These are phyloP conservation scores for Candidula unifasciata DNA, from an alignment of 2,888 invertebrate genomes.

Conservation along the genomic window DNA sequence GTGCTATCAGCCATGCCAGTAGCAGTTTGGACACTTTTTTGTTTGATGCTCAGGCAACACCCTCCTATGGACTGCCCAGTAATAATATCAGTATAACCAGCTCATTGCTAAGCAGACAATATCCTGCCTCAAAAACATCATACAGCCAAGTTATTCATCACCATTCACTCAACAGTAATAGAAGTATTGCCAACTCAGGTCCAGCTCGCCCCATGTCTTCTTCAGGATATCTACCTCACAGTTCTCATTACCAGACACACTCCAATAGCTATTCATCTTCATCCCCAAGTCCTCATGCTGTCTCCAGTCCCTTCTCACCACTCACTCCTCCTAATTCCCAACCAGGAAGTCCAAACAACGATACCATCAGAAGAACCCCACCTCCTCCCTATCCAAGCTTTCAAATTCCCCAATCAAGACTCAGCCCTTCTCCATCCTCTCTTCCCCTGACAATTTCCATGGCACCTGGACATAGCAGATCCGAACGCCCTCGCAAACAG, in stretches of 20 bases:
- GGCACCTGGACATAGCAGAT: slow-evolving; percentile 39
- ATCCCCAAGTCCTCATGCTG: slow-evolving; percentile 58
- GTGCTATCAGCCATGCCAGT: slow-evolving; percentile 9
- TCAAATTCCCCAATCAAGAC: slow-evolving; percentile 46
- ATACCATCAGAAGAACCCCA: slow-evolving; percentile 64
- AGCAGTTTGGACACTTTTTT: slow-evolving; percentile 38
- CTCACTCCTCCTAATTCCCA: slow-evolving; percentile 73
- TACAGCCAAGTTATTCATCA: slow-evolving; percentile 41
- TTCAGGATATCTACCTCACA: slow-evolving; percentile 23
- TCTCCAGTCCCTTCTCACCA: slow-evolving; percentile 61
- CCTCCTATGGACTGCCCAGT: not conserved
- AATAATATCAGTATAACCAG: slow-evolving; percentile 11
- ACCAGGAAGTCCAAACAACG: slow-evolving; percentile 71
- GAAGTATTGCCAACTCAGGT: slow-evolving; percentile 17
- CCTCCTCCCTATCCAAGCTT: slow-evolving; percentile 73
- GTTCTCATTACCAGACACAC: slow-evolving; percentile 34
- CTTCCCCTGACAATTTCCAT: slow-evolving; percentile 50
- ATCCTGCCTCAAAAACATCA: slow-evolving; percentile 23
- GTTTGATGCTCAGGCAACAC: slow-evolving; percentile 14
- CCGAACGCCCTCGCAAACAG: slow-evolving; percentile 57
- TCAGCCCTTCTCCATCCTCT: slow-evolving; percentile 51
- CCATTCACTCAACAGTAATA: slow-evolving; percentile 23
- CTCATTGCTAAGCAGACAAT: slow-evolving; percentile 18
- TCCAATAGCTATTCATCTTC: slow-evolving; percentile 23
- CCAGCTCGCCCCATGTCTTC: not conserved